Percentiles rank a stretch among this genome's conserved stretches.
Evolutionary conservation across 2,888 invertebrate species (phyloP).

Genomic region (Pandemis cinnamomeana): DNA sequence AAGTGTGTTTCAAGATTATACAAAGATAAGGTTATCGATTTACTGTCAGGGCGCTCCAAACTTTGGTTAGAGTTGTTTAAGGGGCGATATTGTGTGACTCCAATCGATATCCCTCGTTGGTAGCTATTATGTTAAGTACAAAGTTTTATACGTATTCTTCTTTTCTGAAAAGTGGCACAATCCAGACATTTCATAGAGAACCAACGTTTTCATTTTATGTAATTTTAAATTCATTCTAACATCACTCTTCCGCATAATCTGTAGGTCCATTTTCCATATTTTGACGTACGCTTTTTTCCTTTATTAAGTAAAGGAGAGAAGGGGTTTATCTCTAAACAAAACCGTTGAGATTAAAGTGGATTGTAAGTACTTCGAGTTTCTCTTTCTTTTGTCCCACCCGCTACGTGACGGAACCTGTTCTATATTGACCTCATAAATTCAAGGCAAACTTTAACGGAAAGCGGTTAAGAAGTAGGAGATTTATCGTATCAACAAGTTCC

Average conservation of each 20-base stretch:
- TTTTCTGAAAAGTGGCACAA: background rate
- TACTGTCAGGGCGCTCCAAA: slow-evolving; percentile 32
- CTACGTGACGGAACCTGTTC: slow-evolving; percentile 21
- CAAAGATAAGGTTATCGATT: slow-evolving; percentile 33
- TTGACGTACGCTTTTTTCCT: background rate
- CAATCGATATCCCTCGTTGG: slow-evolving; percentile 22
- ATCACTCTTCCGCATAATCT: background rate
- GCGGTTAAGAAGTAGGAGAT: slow-evolving; percentile 36
- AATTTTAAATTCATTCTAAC: background rate
- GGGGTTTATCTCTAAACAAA: background rate
- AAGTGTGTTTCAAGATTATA: slow-evolving; percentile 35
- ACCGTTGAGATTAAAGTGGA: background rate
- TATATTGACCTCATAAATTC: slow-evolving; percentile 34
- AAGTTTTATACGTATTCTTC: background rate
- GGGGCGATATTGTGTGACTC: slow-evolving; percentile 24
- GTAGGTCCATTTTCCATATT: background rate
- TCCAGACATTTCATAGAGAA: background rate
- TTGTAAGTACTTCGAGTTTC: background rate
- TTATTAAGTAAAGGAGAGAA: background rate
- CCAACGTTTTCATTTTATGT: background rate
- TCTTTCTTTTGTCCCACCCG: slow-evolving; percentile 9
- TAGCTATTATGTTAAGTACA: slow-evolving; percentile 5
- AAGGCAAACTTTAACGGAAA: slow-evolving; percentile 27
- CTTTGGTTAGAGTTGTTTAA: slow-evolving; percentile 34
- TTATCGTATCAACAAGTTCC: slow-evolving; percentile 23